A percentile compares a stretch with the other conserved stretches of the same genome.
These are phyloP conservation scores for Aphelinus certus DNA, from an alignment of 1,140 invertebrate species.

Conservation along the genomic window DNA sequence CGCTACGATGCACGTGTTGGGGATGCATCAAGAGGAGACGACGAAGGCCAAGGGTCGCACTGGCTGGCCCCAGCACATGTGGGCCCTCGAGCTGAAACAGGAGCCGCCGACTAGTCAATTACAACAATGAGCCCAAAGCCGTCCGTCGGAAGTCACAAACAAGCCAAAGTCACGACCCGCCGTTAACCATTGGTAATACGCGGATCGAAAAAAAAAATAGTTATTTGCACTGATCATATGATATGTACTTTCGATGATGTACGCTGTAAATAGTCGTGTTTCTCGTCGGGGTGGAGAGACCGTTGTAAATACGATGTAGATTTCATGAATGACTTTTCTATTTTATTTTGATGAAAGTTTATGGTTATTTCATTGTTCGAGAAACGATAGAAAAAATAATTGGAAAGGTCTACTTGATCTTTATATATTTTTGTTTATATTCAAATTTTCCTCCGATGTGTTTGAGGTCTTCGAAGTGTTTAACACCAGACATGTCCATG, in stretches of 20 bases:
- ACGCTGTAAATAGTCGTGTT: slow-evolving; percentile 22
- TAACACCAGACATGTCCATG: slow-evolving; percentile 29
- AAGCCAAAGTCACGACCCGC: too few relatives aligned
- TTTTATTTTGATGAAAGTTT: not conserved
- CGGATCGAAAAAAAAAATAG: too few relatives aligned
- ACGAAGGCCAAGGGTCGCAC: slow-evolving; percentile 81
- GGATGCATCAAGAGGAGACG: slow-evolving; percentile 53
- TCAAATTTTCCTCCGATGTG: not conserved
- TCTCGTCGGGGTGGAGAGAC: not conserved
- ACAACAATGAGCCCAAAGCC: slow-evolving; percentile 34
- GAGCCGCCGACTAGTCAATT: slow-evolving; percentile 66
- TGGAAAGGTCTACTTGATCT: slow-evolving; percentile 19
- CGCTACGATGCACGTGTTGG: slow-evolving; percentile 43
- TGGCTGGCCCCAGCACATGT: slow-evolving; percentile 95
- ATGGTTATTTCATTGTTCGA: not conserved
- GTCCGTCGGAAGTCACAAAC: not conserved
- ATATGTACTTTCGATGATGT: not conserved
- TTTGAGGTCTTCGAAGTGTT: not conserved
- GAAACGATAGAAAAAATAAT: slow-evolving; percentile 9
- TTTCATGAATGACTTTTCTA: not conserved
- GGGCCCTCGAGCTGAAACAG: slow-evolving; percentile 88
- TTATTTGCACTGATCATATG: too few relatives aligned
- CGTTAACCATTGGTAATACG: too few relatives aligned
- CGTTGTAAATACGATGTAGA: slow-evolving; percentile 23
- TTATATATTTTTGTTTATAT: slow-evolving; percentile 45